Base-by-base conservation (phyloP, 1,140 invertebrate genomes). In the Pomacea maculata region DNA sequence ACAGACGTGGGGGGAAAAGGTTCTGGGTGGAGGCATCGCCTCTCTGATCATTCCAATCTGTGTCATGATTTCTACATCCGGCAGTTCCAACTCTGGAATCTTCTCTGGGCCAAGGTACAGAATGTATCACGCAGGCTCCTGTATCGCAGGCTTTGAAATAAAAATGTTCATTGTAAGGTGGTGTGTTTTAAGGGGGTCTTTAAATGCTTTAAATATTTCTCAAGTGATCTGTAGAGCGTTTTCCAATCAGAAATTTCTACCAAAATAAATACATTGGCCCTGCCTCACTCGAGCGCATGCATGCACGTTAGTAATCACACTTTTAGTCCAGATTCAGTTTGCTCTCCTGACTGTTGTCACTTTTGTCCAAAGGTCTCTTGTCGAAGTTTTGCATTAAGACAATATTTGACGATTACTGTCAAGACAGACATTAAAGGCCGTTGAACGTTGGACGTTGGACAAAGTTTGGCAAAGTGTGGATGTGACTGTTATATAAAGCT, bases 31-130 rank as follows among this genome's bases (percentile, higher is more conserved):
- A 17, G 75, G 75, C 45, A 68, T 80, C 15, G 82, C 81, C 34
- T 71, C 85, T 10, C 84, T 85, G 29, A 78, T 86, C 34, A 86
- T 89, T 29, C 88, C 88, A 5, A 82, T 89, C 19, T 89, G 84
- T 81, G 88, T 89, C 1, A 82, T 84, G 7, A 77, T 85, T 72
- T 89, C 88, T 10, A 87, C 85, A 17, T 85, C 87, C 79, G 88
- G 88, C 70, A 85, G 87, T 45, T 84, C 85, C 17, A 89, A 89
- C 82, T 86, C 86, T 12, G 83, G 82, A 15, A 75, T 84, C 34
- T 88, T 89, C 72, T 72, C 84, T 17, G 84, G 81, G 79, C 85
- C 83, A 61, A 86, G 88, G 87, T 88, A 80, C 57, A 61, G 57
- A 61, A 61, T 17, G 4, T 14, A 61, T 61, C 11, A 9, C 0